Evolutionary conservation across 2,888 invertebrate genomes (phyloP).

Genomic region (Sycophila texana): DNA sequence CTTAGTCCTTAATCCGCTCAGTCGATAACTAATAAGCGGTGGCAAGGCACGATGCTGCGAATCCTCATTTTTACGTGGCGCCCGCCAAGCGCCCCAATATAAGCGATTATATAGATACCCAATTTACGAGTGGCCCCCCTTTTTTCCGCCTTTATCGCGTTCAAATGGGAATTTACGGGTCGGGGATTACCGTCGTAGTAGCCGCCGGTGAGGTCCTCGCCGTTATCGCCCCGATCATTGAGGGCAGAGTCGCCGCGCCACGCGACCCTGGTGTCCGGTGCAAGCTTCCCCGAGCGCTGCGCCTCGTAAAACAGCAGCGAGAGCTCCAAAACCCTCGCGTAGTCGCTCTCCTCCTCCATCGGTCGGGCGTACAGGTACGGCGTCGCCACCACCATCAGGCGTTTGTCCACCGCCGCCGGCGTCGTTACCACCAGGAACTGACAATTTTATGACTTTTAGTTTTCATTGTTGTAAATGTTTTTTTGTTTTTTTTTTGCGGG

Average conservation of each 20-base stretch:
- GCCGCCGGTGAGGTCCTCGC: slow-evolving; percentile 78
- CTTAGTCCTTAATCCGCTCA: slow-evolving; percentile 10
- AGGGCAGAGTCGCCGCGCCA: slow-evolving; percentile 79
- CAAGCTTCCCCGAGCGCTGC: slow-evolving; percentile 78
- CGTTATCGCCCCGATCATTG: slow-evolving; percentile 75
- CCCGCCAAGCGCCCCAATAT: background rate
- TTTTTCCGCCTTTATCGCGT: background rate
- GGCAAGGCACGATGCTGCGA: background rate
- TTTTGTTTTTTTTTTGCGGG: too few relatives aligned
- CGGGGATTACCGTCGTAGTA: slow-evolving; percentile 78
- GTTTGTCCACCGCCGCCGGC: slow-evolving; percentile 23
- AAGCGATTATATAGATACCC: background rate
- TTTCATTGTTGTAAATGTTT: background rate
- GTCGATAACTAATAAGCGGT: slow-evolving; percentile 13
- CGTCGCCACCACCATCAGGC: background rate
- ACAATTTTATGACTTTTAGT: background rate
- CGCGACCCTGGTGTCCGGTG: slow-evolving; percentile 75
- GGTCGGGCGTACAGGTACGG: slow-evolving; percentile 28
- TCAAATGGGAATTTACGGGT: slow-evolving; percentile 2
- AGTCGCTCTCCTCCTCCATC: slow-evolving; percentile 69
- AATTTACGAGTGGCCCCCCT: background rate
- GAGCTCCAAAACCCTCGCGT: slow-evolving; percentile 75
- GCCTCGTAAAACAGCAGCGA: slow-evolving; percentile 79
- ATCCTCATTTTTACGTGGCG: slow-evolving; percentile 4
- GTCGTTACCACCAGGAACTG: slow-evolving; percentile 37